Evolutionary conservation across 2,797 vertebrate genomes (phyloP).

Genomic region (Lepilemur septentrionalis): DNA sequence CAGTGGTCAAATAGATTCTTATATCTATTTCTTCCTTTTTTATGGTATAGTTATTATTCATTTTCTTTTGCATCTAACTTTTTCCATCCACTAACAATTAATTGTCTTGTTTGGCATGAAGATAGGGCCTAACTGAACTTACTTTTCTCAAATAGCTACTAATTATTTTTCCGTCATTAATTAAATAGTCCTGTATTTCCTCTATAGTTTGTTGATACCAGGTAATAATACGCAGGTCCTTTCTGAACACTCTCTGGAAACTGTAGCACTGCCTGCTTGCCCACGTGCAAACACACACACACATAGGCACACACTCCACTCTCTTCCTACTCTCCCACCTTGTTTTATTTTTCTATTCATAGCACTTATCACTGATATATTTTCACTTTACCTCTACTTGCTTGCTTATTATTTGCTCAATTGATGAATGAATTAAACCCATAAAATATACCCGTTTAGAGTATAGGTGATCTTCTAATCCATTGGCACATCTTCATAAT

Average conservation of each 20-base stretch:
- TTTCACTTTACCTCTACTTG: not conserved
- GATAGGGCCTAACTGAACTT: not conserved
- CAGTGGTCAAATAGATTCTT: not conserved
- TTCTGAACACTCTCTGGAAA: not conserved
- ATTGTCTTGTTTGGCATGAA: not conserved
- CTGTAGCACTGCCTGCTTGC: not conserved
- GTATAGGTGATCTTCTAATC: not conserved
- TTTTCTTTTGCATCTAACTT: not conserved
- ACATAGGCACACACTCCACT: not conserved
- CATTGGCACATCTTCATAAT: not conserved
- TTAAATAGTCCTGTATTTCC: not conserved
- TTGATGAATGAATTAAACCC: not conserved
- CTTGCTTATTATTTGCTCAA: not conserved
- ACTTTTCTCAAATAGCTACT: not conserved
- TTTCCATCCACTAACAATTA: not conserved
- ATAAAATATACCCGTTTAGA: not conserved
- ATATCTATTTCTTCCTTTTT: not conserved
- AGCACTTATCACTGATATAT: not conserved
- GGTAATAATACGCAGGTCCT: not conserved
- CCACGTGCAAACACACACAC: not conserved
- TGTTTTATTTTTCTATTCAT: not conserved
- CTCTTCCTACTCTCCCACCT: not conserved
- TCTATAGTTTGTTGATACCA: not conserved
- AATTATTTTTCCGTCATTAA: not conserved
- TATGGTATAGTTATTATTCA: not conserved